phyloP scores from a whole-genome alignment of 2,113 vertebrate genomes.

The Odontophorus gujanensis region DNA sequence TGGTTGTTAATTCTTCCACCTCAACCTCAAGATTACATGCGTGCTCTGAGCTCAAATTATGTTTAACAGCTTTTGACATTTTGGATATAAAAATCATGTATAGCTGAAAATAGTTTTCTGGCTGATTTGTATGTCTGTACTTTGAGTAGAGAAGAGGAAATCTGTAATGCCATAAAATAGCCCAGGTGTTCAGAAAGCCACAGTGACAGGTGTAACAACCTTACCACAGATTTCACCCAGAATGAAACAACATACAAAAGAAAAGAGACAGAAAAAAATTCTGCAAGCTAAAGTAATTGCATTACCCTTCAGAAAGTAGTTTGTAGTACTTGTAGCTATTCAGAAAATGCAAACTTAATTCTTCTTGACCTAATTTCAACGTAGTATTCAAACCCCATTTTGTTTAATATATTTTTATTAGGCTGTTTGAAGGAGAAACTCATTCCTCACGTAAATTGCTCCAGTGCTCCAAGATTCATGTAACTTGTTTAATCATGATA shows the following conservation, averaged over 20 bases:
- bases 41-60: constrained; percentile 15
- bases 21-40: background rate
- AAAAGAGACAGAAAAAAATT: constrained; percentile 4
- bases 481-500: constrained; percentile 71
- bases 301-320: background rate
- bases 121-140: constrained; percentile 27
- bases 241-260: background rate
- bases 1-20: constrained; percentile 42
- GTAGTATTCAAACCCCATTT: background rate
- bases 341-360: constrained; percentile 50
- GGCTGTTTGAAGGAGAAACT: constrained; percentile 68
- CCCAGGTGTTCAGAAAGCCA: constrained; percentile 19
- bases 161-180: constrained; percentile 32
- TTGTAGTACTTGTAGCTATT: constrained; percentile 30
- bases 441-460: constrained; percentile 71
- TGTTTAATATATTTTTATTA: constrained; percentile 61
- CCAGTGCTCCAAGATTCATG: constrained; percentile 59
- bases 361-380: constrained; percentile 12
- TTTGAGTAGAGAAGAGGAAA: constrained; percentile 18
- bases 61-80: constrained; percentile 55
- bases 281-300: background rate
- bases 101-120: constrained; percentile 41
- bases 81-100: constrained; percentile 33
- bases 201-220: background rate
- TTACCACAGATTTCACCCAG: background rate